Base-by-base conservation (phyloP, 2,888 invertebrate genomes). In the Eustalomyia histrio region DNA sequence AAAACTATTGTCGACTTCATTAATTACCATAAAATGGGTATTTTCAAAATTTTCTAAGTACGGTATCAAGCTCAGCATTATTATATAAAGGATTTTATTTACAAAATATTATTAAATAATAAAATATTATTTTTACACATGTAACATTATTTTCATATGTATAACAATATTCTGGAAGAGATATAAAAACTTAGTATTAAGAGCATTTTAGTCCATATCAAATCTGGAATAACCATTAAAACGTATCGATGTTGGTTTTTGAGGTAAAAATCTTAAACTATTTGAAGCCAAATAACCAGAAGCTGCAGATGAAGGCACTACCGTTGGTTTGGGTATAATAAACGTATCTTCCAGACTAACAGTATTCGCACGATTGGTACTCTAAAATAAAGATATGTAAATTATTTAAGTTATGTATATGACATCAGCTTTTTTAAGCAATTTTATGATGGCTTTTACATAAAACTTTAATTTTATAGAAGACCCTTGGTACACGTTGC, bases 331-430 rank as follows among this genome's bases (percentile, higher is more conserved):
- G 29, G 84, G 79, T 58, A 85, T 55, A 5, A 85, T 83, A n/a
- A 88, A 86, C 0, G 88, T 87, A 33, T 88, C 88, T 74, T 88
- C 85, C 39, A 88, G 78, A 47, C 85, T 85, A 7, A 88, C 83
- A 6, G 86, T 86, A 83, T 88, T 87, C 4, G 88, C 89, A 6
- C 89, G 88, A 81, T 87, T 86, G 5, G 89, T 88, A 73, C 88
- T 88, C 88, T 88, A 55, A 72, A 57, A 29, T 9, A 57, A 58
- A 33, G 21, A 50, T 58, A 57, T 14, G 10, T 14, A 52, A 57
- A 61, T 39, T 21, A 12, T 35, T 35, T 2, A 18, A 16, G 21
- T 24, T 35, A 29, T 53, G 10, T 1, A 29, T 7, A 4, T 29
- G 7, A 29, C 29, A 29, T 1, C 29, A 1, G 29, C 7, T 6